These are phyloP conservation scores for Helicolenus hilgendorfi DNA, from an alignment of 2,797 vertebrate species.

Conservation along the genomic window DNA sequence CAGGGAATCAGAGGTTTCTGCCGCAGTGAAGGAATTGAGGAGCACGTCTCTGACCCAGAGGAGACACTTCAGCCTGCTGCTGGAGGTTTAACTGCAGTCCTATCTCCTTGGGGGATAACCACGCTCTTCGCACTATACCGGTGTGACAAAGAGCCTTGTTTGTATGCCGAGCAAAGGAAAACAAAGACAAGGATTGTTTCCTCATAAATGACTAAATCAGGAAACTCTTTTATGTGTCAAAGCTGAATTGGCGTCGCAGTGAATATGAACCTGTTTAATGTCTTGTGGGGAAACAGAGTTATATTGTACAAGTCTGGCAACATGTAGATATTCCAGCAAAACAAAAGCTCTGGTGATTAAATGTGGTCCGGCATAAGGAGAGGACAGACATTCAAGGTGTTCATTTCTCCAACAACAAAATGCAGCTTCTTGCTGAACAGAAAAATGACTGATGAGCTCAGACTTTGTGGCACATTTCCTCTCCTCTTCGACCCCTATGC, in stretches of 20 bases:
- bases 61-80: conserved; percentile 61
- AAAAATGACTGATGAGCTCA: conserved; percentile 44
- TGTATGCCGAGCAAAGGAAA: conserved; percentile 21
- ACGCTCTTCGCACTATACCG: conserved; percentile 3
- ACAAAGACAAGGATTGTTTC: conserved; percentile 7
- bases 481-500: conserved; percentile 49
- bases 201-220: conserved; percentile 1
- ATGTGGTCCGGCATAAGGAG: conserved; percentile 1
- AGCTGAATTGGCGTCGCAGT: neutral
- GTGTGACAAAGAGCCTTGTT: conserved; percentile 32
- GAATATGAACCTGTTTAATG: conserved; percentile 15
- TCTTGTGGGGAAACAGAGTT: neutral
- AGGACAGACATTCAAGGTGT: conserved; percentile 27
- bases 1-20: conserved; percentile 48
- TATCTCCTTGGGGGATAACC: conserved; percentile 57
- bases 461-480: conserved; percentile 62
- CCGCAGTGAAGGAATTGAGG: conserved; percentile 67
- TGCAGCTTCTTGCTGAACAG: conserved; percentile 29
- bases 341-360: conserved; percentile 20
- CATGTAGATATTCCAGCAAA: conserved; percentile 22
- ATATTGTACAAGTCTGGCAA: conserved; percentile 18
- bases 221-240: neutral
- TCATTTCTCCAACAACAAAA: conserved; percentile 49
- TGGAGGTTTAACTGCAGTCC: conserved; percentile 69
- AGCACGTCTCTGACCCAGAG: conserved; percentile 62